Base-by-base conservation (phyloP, 2,888 invertebrate genomes). In the Druceiella hillmani region DNA sequence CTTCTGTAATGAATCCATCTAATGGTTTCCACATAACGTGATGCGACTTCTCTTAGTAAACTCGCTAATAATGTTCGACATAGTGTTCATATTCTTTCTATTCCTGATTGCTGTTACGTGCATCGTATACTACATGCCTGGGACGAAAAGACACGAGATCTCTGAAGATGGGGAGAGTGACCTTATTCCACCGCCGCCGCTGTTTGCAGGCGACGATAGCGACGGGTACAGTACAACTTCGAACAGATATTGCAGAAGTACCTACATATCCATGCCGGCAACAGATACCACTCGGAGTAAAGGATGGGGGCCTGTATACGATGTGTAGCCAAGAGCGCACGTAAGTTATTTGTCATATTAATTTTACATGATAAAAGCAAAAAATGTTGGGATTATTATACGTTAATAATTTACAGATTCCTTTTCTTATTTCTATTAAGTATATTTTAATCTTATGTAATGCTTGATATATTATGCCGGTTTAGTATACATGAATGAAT, bases 11-110 rank as follows among this genome's bases (percentile, higher is more conserved):
- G n/a, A n/a, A n/a, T n/a, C n/a, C n/a, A n/a, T n/a, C n/a, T n/a
- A n/a, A n/a, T n/a, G n/a, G n/a, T n/a, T n/a, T n/a, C n/a, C n/a
- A n/a, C n/a, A n/a, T 56, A 56, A 54, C 75, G 76, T 74, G 74
- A 87, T 87, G 87, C 85, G 85, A 79, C 76, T 87, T 62, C 78
- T 86, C 79, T 84, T 84, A 77, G 78, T 86, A 71, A 87, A 87
- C 73, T 86, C 86, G 58, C 77, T 87, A 66, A 80, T 87, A 75
- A 86, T 87, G 85, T 87, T 87, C 76, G 86, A 87, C 73, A 80
- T 86, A 65, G 86, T 87, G 68, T 87, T 87, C 75, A 77, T 86
- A 70, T 87, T 87, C 69, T 87, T 87, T 74, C 74, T 87, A 61
- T 87, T 87, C 70, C 79, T 87, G 62, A 81, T 87, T 57, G 86